Conservation (phyloP, 2,797 vertebrate genomes). For the Cuniculus paca region DNA sequence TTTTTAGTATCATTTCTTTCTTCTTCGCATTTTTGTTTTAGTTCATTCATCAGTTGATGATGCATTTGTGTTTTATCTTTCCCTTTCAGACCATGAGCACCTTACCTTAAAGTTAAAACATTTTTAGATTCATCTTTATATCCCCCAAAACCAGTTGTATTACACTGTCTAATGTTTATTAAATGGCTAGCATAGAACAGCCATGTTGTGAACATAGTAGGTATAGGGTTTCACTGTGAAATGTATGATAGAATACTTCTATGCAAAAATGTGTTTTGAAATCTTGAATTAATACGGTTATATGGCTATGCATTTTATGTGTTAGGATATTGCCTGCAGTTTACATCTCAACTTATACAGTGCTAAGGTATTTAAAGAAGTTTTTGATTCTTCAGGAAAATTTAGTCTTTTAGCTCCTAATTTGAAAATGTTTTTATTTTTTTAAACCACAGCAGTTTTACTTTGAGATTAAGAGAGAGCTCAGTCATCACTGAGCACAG, state of each 20-base stretch:
- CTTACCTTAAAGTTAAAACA: not conserved
- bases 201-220: not conserved
- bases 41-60: not conserved
- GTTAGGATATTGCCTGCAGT: not conserved
- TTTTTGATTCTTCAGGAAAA: conserved; percentile 8
- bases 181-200: not conserved
- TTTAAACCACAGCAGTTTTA: not conserved
- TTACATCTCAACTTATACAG: conserved; percentile 28
- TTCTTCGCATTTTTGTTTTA: not conserved
- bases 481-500: conserved; percentile 9
- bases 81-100: not conserved
- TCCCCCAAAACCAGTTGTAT: not conserved
- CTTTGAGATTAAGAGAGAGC: not conserved
- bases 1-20: not conserved
- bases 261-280: not conserved
- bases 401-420: not conserved
- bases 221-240: not conserved
- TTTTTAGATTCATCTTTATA: conserved; percentile 12
- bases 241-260: not conserved
- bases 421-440: not conserved
- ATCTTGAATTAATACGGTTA: not conserved
- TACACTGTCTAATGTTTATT: not conserved
- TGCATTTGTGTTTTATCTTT: not conserved
- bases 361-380: conserved; percentile 13
- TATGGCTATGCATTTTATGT: conserved; percentile 4